These are phyloP conservation scores for Sturnus vulgaris DNA, from an alignment of 2,113 vertebrate species.

Conservation along the genomic window DNA sequence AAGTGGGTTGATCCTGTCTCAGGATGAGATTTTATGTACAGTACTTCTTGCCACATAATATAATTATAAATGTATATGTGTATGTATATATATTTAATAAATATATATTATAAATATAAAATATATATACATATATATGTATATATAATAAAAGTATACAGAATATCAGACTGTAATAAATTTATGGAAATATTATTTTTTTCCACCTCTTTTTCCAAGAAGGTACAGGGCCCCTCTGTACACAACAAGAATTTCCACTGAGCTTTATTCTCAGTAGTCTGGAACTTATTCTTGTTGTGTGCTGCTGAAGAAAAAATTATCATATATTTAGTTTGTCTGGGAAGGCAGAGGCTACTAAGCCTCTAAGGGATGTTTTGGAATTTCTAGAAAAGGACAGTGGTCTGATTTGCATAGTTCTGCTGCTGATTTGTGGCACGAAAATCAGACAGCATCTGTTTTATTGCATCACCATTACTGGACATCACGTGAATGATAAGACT, in stretches of 20 bases:
- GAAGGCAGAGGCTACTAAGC: neutral
- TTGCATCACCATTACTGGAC: constrained; percentile 75
- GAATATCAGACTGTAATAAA: neutral
- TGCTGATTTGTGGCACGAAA: constrained; percentile 39
- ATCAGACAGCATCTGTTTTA: constrained; percentile 60
- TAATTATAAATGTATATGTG: neutral
- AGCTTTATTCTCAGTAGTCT: neutral
- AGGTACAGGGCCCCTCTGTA: neutral
- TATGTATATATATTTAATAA: too few species aligned
- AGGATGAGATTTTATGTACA: neutral
- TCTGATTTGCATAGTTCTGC: constrained; percentile 65
- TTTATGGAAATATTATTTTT: neutral
- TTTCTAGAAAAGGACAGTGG: constrained; percentile 10
- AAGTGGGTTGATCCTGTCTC: neutral
- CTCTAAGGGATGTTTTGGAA: constrained; percentile 31
- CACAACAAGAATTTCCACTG: neutral
- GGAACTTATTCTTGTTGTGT: neutral
- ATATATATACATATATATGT: neutral
- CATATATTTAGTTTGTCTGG: neutral
- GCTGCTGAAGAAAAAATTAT: neutral
- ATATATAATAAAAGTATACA: neutral
- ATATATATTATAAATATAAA: too few species aligned
- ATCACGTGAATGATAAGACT: constrained; percentile 71
- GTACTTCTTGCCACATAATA: neutral
- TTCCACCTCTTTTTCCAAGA: neutral